phyloP scores from a whole-genome alignment of 2,797 vertebrate genomes.

The Coccyzus lansbergi region DNA sequence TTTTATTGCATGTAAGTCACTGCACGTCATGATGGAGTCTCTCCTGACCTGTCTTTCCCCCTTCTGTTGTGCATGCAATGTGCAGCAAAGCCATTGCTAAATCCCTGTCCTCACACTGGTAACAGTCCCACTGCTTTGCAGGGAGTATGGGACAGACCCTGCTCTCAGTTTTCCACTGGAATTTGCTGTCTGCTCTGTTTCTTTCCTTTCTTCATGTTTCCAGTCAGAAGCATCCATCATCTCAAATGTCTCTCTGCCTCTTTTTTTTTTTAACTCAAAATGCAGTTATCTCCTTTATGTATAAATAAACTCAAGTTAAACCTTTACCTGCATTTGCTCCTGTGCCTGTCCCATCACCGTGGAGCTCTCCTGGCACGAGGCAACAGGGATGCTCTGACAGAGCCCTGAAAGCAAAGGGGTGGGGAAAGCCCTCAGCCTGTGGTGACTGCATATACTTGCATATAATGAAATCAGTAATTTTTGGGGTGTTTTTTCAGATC shows the following conservation, averaged over 20 bases:
- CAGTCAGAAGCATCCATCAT: not conserved
- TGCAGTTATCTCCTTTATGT: not conserved
- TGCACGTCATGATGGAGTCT: not conserved
- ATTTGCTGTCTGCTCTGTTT: not conserved
- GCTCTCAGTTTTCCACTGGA: not conserved
- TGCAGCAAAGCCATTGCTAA: not conserved
- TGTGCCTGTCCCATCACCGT: rapidly evolving
- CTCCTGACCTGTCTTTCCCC: not conserved
- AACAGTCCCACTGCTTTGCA: not conserved
- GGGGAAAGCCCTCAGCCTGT: not conserved
- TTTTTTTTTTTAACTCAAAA: not conserved
- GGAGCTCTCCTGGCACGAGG: rapidly evolving
- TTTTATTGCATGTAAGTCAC: not conserved
- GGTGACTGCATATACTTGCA: too few species aligned
- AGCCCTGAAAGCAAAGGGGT: not conserved
- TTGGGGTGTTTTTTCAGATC: not conserved
- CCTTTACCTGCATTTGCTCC: not conserved
- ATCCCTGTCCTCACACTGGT: not conserved
- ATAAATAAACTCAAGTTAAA: conserved; percentile 30
- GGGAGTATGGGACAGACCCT: not conserved
- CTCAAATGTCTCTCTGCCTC: not conserved
- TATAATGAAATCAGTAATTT: not conserved
- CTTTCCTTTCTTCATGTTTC: not conserved
- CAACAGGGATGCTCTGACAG: not conserved
- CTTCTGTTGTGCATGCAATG: too few species aligned